These are phyloP conservation scores for Cataglyphis livida DNA, from an alignment of 2,888 invertebrate genomes.

Conservation along the genomic window DNA sequence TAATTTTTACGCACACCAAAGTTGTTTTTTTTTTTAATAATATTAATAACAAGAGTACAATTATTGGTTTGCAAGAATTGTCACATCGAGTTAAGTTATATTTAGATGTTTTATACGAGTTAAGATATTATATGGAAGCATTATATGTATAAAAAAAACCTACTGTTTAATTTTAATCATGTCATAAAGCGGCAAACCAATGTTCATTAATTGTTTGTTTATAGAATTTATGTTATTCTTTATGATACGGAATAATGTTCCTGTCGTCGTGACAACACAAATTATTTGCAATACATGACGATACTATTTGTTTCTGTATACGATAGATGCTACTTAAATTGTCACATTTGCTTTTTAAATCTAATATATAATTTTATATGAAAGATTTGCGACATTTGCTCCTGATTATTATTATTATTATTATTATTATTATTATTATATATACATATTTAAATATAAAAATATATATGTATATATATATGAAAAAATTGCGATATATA, in stretches of 20 bases:
- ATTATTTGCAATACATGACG: slow-evolving; percentile 66
- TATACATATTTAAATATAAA: too few relatives aligned
- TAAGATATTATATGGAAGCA: not conserved
- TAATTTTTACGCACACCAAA: slow-evolving; percentile 68
- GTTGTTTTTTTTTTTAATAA: slow-evolving; percentile 56
- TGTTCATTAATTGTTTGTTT: slow-evolving; percentile 59
- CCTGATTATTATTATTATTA: slow-evolving; percentile 29
- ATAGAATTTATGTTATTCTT: slow-evolving; percentile 58
- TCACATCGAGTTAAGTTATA: slow-evolving; percentile 15
- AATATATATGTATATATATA: not conserved
- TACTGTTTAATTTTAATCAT: slow-evolving; percentile 4
- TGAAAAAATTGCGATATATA: slow-evolving; percentile 22
- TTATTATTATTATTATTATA: slow-evolving; percentile 17
- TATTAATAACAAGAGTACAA: slow-evolving; percentile 58
- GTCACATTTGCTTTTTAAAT: slow-evolving; percentile 59
- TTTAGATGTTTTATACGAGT: slow-evolving; percentile 6
- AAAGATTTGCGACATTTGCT: slow-evolving; percentile 64
- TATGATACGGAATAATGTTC: slow-evolving; percentile 72
- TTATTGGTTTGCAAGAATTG: slow-evolving; percentile 57
- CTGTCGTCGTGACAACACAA: slow-evolving; percentile 65
- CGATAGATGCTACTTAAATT: slow-evolving; percentile 60
- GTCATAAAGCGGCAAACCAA: slow-evolving; percentile 42
- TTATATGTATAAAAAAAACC: slow-evolving; percentile 20
- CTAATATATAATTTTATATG: slow-evolving; percentile 64
- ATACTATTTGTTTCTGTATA: slow-evolving; percentile 71